These are phyloP conservation scores for Pristionchus arcanus DNA, from an alignment of 2,888 invertebrate genomes.

Conservation along the genomic window DNA sequence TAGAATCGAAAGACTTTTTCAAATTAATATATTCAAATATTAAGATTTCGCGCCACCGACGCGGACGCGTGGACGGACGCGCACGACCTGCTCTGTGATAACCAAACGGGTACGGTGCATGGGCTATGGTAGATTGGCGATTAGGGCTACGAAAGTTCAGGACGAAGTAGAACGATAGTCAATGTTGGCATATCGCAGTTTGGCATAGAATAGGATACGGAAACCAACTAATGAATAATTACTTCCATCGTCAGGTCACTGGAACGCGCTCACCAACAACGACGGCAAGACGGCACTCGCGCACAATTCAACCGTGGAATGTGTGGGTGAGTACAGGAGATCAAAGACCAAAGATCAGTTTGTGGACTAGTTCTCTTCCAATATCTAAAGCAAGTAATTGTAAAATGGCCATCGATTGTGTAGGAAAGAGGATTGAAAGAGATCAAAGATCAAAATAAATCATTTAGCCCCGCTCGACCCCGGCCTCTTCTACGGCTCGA, in stretches of 20 bases:
- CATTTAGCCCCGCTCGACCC: background rate
- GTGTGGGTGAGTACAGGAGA: background rate
- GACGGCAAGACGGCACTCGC: background rate
- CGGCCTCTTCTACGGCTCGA: background rate
- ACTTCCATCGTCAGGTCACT: background rate
- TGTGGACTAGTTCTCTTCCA: too few relatives aligned
- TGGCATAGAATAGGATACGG: too few relatives aligned
- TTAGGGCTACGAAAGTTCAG: background rate
- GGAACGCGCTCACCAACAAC: background rate
- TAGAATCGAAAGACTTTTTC: background rate
- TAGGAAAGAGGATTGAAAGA: background rate
- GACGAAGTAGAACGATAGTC: background rate
- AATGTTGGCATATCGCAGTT: too few relatives aligned
- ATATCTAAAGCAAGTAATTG: too few relatives aligned
- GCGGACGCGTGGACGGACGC: background rate
- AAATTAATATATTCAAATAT: background rate
- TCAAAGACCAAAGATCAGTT: too few relatives aligned
- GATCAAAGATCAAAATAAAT: background rate
- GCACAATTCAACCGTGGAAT: background rate
- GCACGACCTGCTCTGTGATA: background rate
- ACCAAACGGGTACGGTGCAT: background rate
- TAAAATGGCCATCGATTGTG: background rate
- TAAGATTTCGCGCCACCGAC: background rate
- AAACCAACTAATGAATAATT: too few relatives aligned
- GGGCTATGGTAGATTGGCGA: background rate